Conservation (phyloP, 2,888 invertebrate genomes). For the Drosophila imparisetae region DNA sequence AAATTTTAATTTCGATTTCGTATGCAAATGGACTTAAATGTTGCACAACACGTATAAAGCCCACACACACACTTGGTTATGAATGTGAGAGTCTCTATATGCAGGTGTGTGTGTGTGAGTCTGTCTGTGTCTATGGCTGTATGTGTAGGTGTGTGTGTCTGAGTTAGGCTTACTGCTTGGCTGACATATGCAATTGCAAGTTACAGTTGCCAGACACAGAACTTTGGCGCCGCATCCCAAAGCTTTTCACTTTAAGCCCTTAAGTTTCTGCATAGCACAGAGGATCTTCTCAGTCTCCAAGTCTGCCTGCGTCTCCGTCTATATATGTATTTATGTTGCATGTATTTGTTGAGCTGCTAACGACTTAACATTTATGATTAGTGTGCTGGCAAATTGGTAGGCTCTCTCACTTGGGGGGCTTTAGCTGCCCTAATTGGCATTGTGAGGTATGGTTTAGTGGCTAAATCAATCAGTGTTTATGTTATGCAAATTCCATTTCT, state of each 20-base stretch:
- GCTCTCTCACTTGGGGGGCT: constrained; percentile 27
- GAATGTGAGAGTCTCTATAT: constrained; percentile 30
- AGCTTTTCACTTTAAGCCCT: constrained; percentile 61
- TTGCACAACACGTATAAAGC: constrained; percentile 60
- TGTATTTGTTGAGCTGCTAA: constrained; percentile 54
- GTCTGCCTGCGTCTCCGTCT: neutral
- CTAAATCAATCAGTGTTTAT: constrained; percentile 44
- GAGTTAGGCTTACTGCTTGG: constrained; percentile 49
- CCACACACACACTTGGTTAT: constrained; percentile 38
- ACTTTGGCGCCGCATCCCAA: constrained; percentile 42
- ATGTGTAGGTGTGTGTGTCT: constrained; percentile 3
- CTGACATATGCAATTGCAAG: constrained; percentile 65
- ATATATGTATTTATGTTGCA: constrained; percentile 20
- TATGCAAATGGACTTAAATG: constrained; percentile 74
- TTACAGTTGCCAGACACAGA: constrained; percentile 15
- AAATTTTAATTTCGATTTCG: constrained; percentile 72
- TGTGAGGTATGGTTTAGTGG: constrained; percentile 2
- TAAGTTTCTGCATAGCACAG: constrained; percentile 45
- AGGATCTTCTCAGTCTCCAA: constrained; percentile 10
- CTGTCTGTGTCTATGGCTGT: constrained; percentile 4
- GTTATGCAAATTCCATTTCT: neutral
- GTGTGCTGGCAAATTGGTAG: constrained; percentile 62
- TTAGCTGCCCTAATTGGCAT: constrained; percentile 51
- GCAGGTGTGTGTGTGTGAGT: constrained; percentile 2
- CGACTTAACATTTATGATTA: constrained; percentile 66